Percentiles rank a stretch among this genome's conserved stretches.
phyloP scores from a whole-genome alignment of 2,888 invertebrate genomes.

The Hipparchia semele region DNA sequence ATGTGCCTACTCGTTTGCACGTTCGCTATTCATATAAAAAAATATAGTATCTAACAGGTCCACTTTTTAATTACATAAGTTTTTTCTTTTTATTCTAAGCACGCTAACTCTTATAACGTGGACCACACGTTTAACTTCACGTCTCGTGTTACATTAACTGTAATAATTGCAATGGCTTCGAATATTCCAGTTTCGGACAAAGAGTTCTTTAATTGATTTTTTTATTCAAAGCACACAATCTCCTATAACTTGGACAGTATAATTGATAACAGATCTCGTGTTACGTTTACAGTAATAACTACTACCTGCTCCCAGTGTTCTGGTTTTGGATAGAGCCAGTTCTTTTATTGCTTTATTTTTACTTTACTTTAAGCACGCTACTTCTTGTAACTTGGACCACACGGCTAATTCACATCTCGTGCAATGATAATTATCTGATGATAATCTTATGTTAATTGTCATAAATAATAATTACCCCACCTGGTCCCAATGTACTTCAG shows the following conservation, averaged over 20 bases:
- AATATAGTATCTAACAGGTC: too few species aligned
- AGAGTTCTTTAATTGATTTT: too few species aligned
- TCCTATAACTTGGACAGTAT: conserved; percentile 42
- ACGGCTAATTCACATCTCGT: conserved; percentile 61
- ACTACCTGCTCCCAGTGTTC: conserved; percentile 51
- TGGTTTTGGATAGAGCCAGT: neutral
- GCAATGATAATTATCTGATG: conserved; percentile 67
- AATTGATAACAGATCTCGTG: conserved; percentile 64
- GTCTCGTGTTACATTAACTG: too few species aligned
- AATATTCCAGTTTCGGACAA: too few species aligned
- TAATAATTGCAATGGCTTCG: too few species aligned
- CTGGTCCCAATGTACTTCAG: conserved; percentile 56
- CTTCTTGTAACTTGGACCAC: conserved; percentile 44
- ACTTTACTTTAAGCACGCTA: neutral
- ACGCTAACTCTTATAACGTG: neutral
- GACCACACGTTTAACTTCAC: neutral
- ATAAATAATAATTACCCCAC: conserved; percentile 35
- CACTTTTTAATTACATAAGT: neutral
- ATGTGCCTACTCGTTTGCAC: too few species aligned
- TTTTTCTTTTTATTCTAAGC: neutral
- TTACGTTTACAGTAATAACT: conserved; percentile 66
- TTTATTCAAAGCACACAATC: neutral
- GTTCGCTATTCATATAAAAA: too few species aligned
- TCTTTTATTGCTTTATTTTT: neutral
- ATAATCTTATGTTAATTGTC: too few species aligned